Conservation (phyloP, 2,113 vertebrate genomes). For the Varanus komodoensis region DNA sequence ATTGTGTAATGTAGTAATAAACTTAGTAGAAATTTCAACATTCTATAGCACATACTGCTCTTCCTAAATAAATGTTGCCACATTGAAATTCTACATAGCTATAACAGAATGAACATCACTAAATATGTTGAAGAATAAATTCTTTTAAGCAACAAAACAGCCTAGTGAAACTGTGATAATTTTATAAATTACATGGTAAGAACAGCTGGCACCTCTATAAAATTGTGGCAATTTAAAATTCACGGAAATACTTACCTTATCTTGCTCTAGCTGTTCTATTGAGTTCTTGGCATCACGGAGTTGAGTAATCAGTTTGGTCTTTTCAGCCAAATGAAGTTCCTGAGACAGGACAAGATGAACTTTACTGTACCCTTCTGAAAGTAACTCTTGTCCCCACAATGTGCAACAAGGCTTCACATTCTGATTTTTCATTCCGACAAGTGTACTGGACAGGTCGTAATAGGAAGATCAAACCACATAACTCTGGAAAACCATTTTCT, state of each 20-base stretch:
- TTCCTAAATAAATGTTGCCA: background rate
- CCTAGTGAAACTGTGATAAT: background rate
- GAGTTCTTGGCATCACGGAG: constrained; percentile 95
- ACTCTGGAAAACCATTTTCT: no score
- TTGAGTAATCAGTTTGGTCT: constrained; percentile 95
- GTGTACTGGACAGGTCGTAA: background rate
- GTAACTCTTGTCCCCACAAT: background rate
- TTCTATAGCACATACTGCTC: background rate
- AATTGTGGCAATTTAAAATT: background rate
- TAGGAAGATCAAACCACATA: background rate
- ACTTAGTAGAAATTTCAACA: background rate
- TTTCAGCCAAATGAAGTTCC: constrained; percentile 94
- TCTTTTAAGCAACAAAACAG: background rate
- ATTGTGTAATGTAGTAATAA: background rate
- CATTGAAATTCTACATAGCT: no score
- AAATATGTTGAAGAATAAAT: background rate
- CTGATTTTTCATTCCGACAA: background rate
- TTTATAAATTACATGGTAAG: background rate
- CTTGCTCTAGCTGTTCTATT: constrained; percentile 97
- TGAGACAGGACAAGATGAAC: constrained; percentile 64
- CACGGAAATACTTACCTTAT: constrained; percentile 87
- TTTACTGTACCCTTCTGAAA: constrained; percentile 11
- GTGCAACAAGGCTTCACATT: background rate
- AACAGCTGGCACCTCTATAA: background rate
- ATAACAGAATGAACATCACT: background rate